phyloP scores from a whole-genome alignment of 92 coral and sea anemone genomes.

The Porites rus region DNA sequence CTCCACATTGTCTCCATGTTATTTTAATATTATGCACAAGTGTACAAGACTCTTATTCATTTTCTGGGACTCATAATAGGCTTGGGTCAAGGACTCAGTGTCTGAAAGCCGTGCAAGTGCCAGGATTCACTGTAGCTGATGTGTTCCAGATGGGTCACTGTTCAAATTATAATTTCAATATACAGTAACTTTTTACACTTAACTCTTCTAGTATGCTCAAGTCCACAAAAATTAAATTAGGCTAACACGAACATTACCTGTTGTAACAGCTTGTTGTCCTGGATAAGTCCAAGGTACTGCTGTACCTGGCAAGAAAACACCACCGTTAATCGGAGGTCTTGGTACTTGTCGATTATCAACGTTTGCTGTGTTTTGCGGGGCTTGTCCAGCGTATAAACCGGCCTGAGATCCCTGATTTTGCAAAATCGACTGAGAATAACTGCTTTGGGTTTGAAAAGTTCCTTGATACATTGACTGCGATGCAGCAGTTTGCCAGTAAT shows the following conservation, averaged over 20 bases:
- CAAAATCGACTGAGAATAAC: constrained; percentile 18
- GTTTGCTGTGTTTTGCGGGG: background rate
- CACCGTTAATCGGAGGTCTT: background rate
- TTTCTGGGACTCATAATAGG: no score
- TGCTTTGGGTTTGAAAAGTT: constrained; percentile 27
- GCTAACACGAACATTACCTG: background rate
- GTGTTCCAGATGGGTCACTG: no score
- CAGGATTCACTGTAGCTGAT: no score
- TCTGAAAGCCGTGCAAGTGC: no score
- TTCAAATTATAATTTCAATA: no score
- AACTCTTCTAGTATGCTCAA: no score
- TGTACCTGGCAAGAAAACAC: constrained; percentile 1
- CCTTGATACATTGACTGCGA: constrained; percentile 47
- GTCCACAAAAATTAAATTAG: no score
- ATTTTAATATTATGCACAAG: no score
- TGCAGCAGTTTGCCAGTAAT: constrained; percentile 68
- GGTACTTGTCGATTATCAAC: background rate
- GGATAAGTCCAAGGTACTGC: constrained; percentile 23
- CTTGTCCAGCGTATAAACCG: constrained; percentile 14
- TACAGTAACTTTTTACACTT: background rate
- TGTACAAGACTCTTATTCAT: no score
- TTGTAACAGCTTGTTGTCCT: constrained; percentile 11
- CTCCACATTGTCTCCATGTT: no score
- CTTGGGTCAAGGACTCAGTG: no score
- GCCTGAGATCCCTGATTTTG: constrained; percentile 15